Conservation (phyloP, 2,797 vertebrate species). For the Poeciliopsis gracilis region DNA sequence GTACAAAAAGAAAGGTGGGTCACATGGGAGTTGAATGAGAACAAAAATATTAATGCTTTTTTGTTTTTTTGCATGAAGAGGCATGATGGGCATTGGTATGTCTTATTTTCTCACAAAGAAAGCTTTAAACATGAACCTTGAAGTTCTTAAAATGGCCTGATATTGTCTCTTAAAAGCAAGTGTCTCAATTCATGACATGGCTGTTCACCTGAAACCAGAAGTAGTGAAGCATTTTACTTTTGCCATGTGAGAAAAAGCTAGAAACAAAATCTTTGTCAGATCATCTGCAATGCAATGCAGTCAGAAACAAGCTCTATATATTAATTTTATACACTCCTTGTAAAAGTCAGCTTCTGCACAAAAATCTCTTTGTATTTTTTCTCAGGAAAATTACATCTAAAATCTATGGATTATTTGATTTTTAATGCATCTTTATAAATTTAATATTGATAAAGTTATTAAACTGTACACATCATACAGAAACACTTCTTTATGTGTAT, state of each 20-base stretch:
- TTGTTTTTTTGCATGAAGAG: neutral
- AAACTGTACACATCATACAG: neutral
- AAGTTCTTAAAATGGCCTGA: neutral
- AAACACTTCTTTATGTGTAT: neutral
- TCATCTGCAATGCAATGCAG: neutral
- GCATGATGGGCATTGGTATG: neutral
- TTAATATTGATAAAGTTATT: neutral
- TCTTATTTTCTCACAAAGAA: neutral
- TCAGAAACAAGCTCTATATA: neutral
- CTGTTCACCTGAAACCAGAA: neutral
- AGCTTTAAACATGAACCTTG: neutral
- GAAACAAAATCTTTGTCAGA: neutral
- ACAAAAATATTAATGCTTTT: neutral
- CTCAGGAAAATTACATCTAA: neutral
- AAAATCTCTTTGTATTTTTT: neutral
- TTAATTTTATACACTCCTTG: neutral
- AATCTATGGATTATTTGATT: neutral
- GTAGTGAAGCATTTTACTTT: neutral
- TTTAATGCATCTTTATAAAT: neutral
- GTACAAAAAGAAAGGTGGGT: too few species aligned
- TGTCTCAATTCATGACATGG: neutral
- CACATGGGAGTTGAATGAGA: neutral
- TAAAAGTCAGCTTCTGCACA: neutral
- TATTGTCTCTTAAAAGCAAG: neutral
- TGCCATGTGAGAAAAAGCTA: neutral